These are phyloP conservation scores for Cepaea hortensis DNA, from an alignment of 2,888 invertebrate species.

Conservation along the genomic window DNA sequence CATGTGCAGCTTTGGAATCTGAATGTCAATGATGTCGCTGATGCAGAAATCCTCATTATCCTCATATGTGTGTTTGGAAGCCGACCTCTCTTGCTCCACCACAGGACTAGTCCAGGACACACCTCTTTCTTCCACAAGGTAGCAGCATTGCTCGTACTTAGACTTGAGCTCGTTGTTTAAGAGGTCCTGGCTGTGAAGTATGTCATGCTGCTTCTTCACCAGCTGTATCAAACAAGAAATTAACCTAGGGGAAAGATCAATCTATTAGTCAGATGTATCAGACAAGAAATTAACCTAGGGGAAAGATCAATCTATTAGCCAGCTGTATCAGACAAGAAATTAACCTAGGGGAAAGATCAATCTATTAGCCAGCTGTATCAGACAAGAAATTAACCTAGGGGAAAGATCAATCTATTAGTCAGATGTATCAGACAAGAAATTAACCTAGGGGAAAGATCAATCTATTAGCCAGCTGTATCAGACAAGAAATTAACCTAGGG, in stretches of 20 bases:
- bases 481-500: no score
- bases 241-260: conserved; percentile 54
- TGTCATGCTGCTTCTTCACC: conserved; percentile 63
- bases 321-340: no score
- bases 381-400: no score
- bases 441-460: no score
- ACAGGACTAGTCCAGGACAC: conserved; percentile 63
- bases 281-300: no score
- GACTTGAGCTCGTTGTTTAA: conserved; percentile 60
- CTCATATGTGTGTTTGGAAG: conserved; percentile 45
- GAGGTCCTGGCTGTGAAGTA: conserved; percentile 64
- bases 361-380: no score
- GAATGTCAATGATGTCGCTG: conserved; percentile 52
- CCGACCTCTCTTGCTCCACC: background rate
- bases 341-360: no score
- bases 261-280: no score
- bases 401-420: no score
- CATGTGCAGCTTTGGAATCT: conserved; percentile 47
- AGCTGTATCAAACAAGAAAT: conserved; percentile 60
- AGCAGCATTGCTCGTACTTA: conserved; percentile 59
- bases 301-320: no score
- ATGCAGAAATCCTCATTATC: conserved; percentile 45
- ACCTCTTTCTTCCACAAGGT: conserved; percentile 62
- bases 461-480: no score
- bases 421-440: no score